Conservation (phyloP, 2,797 vertebrate genomes). For the Cetoscarus ocellatus region DNA sequence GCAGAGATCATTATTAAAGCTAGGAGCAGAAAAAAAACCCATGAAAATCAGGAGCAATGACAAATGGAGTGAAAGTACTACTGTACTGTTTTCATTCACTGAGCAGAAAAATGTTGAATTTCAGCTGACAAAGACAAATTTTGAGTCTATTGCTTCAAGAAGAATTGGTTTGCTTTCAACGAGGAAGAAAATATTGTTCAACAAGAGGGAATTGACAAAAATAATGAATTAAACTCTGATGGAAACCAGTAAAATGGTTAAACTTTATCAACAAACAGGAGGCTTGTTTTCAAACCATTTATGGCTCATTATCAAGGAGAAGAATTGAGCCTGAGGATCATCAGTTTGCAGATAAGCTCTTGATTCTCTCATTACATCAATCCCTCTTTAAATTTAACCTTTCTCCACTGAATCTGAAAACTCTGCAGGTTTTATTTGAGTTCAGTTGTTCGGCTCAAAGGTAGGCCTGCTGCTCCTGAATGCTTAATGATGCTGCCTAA, state of each 20-base stretch:
- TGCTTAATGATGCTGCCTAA: slow-evolving; percentile 57
- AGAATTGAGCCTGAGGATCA: neutral
- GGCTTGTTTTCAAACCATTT: too few relatives aligned
- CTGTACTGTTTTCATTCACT: neutral
- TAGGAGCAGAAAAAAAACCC: slow-evolving; percentile 3
- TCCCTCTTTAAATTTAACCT: slow-evolving; percentile 38
- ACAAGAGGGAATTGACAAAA: too few relatives aligned
- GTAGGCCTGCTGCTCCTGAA: slow-evolving; percentile 33
- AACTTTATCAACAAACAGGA: too few relatives aligned
- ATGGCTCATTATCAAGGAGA: neutral
- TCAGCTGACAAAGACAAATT: neutral
- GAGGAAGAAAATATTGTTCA: too few relatives aligned
- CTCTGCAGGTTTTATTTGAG: slow-evolving; percentile 16
- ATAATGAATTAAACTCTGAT: too few relatives aligned
- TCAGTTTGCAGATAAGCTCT: slow-evolving; percentile 1
- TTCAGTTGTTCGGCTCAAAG: slow-evolving; percentile 34
- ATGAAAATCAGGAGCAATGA: slow-evolving; percentile 1
- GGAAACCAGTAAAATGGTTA: too few relatives aligned
- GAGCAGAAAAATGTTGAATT: neutral
- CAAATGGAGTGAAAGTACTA: neutral
- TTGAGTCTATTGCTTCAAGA: neutral
- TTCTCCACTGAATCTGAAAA: slow-evolving; percentile 18
- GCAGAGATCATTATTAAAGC: slow-evolving; percentile 41
- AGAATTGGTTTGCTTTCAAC: too few relatives aligned
- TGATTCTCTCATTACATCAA: slow-evolving; percentile 2